Conservation (phyloP, 2,797 vertebrate species). For the Odontamblyopus rebecca region DNA sequence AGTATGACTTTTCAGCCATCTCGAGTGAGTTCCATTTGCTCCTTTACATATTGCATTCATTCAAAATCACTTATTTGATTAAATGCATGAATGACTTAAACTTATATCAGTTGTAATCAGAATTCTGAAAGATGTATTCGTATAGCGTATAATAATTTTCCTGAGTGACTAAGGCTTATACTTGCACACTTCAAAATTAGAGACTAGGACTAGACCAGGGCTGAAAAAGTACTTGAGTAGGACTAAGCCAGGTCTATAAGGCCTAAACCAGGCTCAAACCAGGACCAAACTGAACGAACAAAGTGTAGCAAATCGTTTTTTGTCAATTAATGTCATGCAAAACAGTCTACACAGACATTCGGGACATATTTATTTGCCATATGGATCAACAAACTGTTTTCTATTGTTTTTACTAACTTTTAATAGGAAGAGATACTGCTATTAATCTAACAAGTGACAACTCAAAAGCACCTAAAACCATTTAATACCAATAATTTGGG, state of each 20-base stretch:
- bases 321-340: too few relatives aligned
- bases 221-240: too few relatives aligned
- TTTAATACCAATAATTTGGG: too few relatives aligned
- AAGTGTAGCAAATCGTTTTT: too few relatives aligned
- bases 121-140: not conserved
- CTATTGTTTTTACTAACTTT: too few relatives aligned
- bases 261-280: not conserved
- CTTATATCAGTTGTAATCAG: conserved; percentile 6
- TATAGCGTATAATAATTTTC: not conserved
- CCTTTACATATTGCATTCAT: conserved; percentile 1
- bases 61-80: conserved; percentile 12
- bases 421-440: too few relatives aligned
- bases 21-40: conserved; percentile 6
- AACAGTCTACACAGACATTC: too few relatives aligned
- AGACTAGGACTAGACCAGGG: not conserved
- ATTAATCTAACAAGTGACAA: too few relatives aligned
- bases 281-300: not conserved
- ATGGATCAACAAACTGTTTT: too few relatives aligned
- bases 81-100: conserved; percentile 8
- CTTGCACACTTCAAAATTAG: not conserved
- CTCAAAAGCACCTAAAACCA: too few relatives aligned
- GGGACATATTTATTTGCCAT: too few relatives aligned
- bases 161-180: not conserved
- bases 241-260: not conserved
- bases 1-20: conserved; percentile 3